A percentile compares a stretch with the other conserved stretches of the same genome.
Evolutionary conservation across 2,113 vertebrate species (phyloP).

Genomic region (Verasper variegatus): DNA sequence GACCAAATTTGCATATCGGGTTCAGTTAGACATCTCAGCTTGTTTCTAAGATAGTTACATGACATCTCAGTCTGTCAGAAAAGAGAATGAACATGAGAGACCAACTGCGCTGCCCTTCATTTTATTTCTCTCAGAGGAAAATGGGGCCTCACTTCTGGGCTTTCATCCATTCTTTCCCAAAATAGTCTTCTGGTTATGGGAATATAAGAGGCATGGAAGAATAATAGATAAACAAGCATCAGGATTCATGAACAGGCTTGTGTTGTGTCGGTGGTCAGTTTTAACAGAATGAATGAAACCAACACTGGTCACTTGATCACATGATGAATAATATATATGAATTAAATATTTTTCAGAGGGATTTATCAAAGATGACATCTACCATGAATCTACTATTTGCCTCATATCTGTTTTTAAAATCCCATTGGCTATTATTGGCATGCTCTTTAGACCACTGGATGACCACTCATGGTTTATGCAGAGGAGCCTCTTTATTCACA

Average conservation of each 20-base stretch:
- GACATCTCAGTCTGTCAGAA: conserved; percentile 34
- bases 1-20: conserved; percentile 38
- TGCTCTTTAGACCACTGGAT: conserved; percentile 45
- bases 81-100: conserved; percentile 36
- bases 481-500: conserved; percentile 35
- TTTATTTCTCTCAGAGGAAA: conserved; percentile 58
- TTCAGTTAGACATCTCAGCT: conserved; percentile 23
- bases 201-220: conserved; percentile 31
- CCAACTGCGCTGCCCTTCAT: conserved; percentile 35
- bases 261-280: conserved; percentile 8
- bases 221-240: conserved; percentile 8
- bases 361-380: conserved; percentile 23
- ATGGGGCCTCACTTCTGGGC: conserved; percentile 43
- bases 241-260: conserved; percentile 1
- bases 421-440: conserved; percentile 24
- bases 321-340: no score
- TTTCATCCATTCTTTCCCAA: conserved; percentile 51
- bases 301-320: conserved; percentile 7
- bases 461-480: conserved; percentile 46
- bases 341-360: not conserved
- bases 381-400: conserved; percentile 6
- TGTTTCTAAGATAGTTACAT: conserved; percentile 17
- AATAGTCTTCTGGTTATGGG: conserved; percentile 44
- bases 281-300: not conserved
- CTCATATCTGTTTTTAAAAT: conserved; percentile 27